A percentile compares a stretch with the other conserved stretches of the same genome.
phyloP scores from a whole-genome alignment of 2,888 invertebrate genomes.

The Papilio elwesi region DNA sequence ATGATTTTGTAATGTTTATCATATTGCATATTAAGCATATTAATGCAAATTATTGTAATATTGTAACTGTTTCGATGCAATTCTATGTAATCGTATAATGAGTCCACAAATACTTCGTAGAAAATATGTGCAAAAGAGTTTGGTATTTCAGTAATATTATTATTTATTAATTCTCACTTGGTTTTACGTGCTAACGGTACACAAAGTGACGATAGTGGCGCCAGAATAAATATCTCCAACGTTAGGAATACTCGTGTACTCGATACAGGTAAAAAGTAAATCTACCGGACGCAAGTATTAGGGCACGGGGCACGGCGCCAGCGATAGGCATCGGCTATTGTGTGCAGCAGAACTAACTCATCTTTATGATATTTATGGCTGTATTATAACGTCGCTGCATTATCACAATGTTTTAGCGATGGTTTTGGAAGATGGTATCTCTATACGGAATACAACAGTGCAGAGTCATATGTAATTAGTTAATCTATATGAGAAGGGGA shows the following conservation, averaged over 20 bases:
- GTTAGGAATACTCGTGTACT: background rate
- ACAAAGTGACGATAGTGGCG: slow-evolving; percentile 9
- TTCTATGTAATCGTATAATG: too few species aligned
- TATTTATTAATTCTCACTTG: background rate
- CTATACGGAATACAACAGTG: background rate
- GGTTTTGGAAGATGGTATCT: slow-evolving; percentile 13
- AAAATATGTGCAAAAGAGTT: too few species aligned
- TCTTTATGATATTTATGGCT: slow-evolving; percentile 53
- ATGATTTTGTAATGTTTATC: too few species aligned
- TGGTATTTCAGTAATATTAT: too few species aligned
- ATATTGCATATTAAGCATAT: too few species aligned
- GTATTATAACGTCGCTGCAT: slow-evolving; percentile 51
- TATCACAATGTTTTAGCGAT: slow-evolving; percentile 20
- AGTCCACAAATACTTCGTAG: too few species aligned
- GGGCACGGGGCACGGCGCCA: slow-evolving; percentile 39
- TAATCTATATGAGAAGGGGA: background rate
- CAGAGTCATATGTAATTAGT: background rate
- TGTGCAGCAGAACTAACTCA: slow-evolving; percentile 49
- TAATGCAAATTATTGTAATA: too few species aligned
- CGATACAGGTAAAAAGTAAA: slow-evolving; percentile 24
- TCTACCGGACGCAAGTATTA: slow-evolving; percentile 24
- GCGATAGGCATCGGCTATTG: slow-evolving; percentile 53
- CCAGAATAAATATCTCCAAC: slow-evolving; percentile 19
- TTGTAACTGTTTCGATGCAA: too few species aligned
- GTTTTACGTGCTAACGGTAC: background rate